These are phyloP conservation scores for Megaleporinus macrocephalus DNA, from an alignment of 2,113 vertebrate genomes.

Conservation along the genomic window DNA sequence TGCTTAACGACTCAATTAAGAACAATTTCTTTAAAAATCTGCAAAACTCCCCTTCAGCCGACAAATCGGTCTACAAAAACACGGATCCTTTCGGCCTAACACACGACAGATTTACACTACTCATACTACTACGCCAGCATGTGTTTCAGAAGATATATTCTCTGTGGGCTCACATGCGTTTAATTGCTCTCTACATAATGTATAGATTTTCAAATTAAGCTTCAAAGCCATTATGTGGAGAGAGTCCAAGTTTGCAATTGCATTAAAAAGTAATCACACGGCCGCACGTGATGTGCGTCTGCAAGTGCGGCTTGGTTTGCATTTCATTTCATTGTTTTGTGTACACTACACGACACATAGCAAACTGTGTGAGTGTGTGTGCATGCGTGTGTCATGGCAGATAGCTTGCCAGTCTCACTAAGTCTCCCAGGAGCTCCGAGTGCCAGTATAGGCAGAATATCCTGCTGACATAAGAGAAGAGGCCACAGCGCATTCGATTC, in stretches of 20 bases:
- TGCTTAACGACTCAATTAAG: too few species aligned
- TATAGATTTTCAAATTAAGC: slow-evolving; percentile 19
- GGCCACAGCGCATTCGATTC: slow-evolving; percentile 60
- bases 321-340: slow-evolving; percentile 16
- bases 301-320: not conserved
- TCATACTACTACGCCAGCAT: not conserved
- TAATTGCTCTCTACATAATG: slow-evolving; percentile 9
- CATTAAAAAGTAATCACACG: slow-evolving; percentile 36
- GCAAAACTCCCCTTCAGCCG: too few species aligned
- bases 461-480: slow-evolving; percentile 60
- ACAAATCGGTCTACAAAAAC: too few species aligned
- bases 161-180: not conserved
- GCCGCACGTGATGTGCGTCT: slow-evolving; percentile 10
- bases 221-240: slow-evolving; percentile 8
- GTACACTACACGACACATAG: slow-evolving; percentile 14
- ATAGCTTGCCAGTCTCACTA: not conserved
- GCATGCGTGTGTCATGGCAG: not conserved
- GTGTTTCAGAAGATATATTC: not conserved
- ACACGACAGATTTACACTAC: not conserved
- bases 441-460: slow-evolving; percentile 39
- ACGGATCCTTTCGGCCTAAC: too few species aligned
- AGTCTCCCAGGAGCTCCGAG: slow-evolving; percentile 25
- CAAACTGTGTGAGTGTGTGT: not conserved
- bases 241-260: slow-evolving; percentile 24
- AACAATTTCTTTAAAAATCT: too few species aligned